Percentiles rank a stretch among this genome's conserved stretches.
phyloP scores from a whole-genome alignment of 1,140 invertebrate species.

The Bacillus rossius region DNA sequence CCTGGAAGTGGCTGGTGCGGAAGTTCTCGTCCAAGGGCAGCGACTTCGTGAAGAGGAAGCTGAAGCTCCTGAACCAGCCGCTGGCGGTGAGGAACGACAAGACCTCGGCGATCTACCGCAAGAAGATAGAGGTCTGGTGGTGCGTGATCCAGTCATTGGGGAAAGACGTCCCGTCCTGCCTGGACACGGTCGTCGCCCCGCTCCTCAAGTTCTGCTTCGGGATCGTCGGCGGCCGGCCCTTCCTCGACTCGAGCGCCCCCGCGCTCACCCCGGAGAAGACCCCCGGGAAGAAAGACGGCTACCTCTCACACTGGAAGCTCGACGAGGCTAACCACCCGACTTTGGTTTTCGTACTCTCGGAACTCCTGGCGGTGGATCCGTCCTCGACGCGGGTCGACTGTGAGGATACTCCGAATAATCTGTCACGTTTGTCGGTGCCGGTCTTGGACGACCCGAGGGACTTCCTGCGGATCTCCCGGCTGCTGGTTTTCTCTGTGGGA shows the following conservation, averaged over 20 bases:
- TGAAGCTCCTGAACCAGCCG: no score
- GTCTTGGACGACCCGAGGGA: not conserved
- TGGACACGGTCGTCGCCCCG: not conserved
- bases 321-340: not conserved
- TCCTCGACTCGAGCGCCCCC: not conserved
- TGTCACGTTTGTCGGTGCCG: not conserved
- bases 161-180: not conserved
- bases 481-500: not conserved
- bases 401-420: not conserved
- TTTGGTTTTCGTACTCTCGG: not conserved
- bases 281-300: not conserved
- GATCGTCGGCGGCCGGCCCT: not conserved
- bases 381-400: not conserved
- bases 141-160: not conserved
- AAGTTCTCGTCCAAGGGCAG: no score
- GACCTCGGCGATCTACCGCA: not conserved
- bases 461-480: not conserved
- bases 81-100: not conserved
- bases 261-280: not conserved
- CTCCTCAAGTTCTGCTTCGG: not conserved
- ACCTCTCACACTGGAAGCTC: not conserved
- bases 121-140: slow-evolving; percentile 3
- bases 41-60: no score
- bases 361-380: not conserved
- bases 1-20: no score